Conservation (phyloP, 2,797 vertebrate species). For the Pipistrellus kuhlii region DNA sequence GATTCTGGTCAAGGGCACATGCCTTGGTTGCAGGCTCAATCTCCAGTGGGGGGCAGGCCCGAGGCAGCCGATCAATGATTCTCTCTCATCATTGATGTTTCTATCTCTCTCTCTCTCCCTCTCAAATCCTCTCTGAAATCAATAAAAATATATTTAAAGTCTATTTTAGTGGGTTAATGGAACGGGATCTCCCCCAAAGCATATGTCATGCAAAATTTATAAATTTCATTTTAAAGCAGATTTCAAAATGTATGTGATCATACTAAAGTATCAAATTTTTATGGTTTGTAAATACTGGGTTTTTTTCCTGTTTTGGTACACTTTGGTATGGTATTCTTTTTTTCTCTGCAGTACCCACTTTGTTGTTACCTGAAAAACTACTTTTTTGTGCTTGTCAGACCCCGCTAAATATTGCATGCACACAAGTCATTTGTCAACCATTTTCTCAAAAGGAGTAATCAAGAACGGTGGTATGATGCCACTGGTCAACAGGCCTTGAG, state of each 20-base stretch:
- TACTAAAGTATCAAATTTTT: constrained; percentile 6
- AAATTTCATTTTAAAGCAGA: neutral
- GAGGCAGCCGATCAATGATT: too few relatives aligned
- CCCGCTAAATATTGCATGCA: neutral
- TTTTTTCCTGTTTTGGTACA: constrained; percentile 3
- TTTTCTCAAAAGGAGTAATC: constrained; percentile 23
- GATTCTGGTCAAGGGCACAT: too few relatives aligned
- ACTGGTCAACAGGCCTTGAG: constrained; percentile 7
- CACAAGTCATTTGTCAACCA: neutral
- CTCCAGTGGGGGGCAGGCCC: too few relatives aligned
- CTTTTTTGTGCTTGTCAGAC: neutral
- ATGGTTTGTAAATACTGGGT: neutral
- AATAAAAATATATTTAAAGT: neutral
- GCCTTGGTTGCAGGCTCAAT: too few relatives aligned
- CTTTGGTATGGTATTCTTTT: neutral
- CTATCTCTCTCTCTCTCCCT: too few relatives aligned
- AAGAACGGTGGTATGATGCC: neutral
- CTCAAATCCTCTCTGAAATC: too few relatives aligned
- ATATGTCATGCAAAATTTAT: constrained; percentile 1
- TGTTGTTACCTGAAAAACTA: neutral
- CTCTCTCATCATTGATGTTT: too few relatives aligned
- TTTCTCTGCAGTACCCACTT: neutral
- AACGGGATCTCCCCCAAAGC: neutral
- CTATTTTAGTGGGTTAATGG: neutral
- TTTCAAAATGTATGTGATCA: neutral